Base-by-base conservation (phyloP, 1,140 invertebrate species). In the Eupeodes corollae region DNA sequence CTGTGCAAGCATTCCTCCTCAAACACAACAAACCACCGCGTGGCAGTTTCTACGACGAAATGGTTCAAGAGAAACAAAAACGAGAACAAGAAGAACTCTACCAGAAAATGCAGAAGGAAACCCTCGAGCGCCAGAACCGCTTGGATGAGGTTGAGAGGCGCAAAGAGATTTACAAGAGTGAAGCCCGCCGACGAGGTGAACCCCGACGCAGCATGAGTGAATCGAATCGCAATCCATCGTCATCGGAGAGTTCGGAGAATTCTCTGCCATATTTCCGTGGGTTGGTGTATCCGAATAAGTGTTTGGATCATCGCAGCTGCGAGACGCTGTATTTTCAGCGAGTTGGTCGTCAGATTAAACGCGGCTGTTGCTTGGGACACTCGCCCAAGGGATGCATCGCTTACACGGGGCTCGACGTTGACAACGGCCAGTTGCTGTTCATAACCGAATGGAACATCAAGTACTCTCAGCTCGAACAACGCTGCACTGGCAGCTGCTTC, bases 31-130 rank as follows among this genome's bases (percentile, higher is more conserved):
- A 82, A 59, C 83, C 85, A 15, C 76, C 76, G 1, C 76, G 74
- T 50, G 74, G 78, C 46, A 88, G 85, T 35, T 88, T 88, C 67
- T 88, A 88, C 62, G 86, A 90, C 50, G 82, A 90, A 67, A 90
- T 91, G 86, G 62, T 87, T 5, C 73, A 70, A 12, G 76, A 79
- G 46, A 75, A 81, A 49, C 67, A 75, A 50, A 75, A 79, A 59
- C 71, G 78, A 51, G 72, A 82, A 46, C 67, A 81, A 56, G 73
- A 71, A 53, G 73, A 78, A 46, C 56, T 75, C 41, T 69, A 82
- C 47, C 70, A 76, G 18, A 72, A 79, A 49, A 74, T 57, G 56
- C 67, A 69, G 60, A 78, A 74, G 61, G 81, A 76, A 65, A 58
- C 47, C 0, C 38, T 58, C 13, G 58, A 62, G 45, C 54, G 65